phyloP scores from a whole-genome alignment of 2,888 invertebrate genomes.

The Acanthosepion esculentum region DNA sequence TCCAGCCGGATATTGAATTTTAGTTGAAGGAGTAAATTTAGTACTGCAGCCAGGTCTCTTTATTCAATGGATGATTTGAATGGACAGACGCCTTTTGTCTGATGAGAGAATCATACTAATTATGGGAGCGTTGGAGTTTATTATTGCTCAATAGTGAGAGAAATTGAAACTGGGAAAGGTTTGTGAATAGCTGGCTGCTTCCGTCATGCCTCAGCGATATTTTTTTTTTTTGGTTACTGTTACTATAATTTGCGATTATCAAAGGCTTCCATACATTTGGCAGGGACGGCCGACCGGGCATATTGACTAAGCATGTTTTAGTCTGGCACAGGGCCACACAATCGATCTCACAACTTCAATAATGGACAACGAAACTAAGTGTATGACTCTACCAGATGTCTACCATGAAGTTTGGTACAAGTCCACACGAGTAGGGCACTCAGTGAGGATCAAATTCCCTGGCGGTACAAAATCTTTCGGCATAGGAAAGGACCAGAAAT shows the following conservation, averaged over 20 bases:
- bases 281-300: not conserved
- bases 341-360: no score
- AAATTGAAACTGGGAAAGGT: not conserved
- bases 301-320: not conserved
- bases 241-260: not conserved
- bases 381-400: no score
- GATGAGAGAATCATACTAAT: slow-evolving; percentile 2
- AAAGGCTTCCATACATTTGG: not conserved
- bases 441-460: no score
- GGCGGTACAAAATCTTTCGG: no score
- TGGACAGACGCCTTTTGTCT: not conserved
- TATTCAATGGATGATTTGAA: not conserved
- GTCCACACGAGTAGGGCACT: no score
- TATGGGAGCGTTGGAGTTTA: not conserved
- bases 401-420: no score
- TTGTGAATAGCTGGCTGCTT: not conserved
- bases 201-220: not conserved
- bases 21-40: not conserved
- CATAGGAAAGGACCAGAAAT: no score
- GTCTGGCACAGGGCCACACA: not conserved
- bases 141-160: not conserved
- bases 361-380: no score
- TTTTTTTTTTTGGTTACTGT: not conserved
- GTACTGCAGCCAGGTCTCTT: not conserved
- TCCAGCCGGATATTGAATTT: slow-evolving; percentile 20